These are phyloP conservation scores for Scrobipalpa costella DNA, from an alignment of 2,888 invertebrate genomes.

Conservation along the genomic window DNA sequence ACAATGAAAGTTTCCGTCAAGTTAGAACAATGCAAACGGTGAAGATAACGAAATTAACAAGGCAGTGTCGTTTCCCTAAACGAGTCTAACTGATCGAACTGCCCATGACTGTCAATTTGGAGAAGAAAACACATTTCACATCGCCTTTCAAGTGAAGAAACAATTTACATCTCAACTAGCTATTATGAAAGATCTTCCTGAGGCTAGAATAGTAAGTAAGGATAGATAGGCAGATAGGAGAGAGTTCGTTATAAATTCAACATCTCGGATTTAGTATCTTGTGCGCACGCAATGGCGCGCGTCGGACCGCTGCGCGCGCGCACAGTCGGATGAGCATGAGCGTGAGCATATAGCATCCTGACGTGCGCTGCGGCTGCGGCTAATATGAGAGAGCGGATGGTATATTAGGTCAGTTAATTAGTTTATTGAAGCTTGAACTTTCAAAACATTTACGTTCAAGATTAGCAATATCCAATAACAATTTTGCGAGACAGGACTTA, in stretches of 20 bases:
- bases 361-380: slow-evolving; percentile 25
- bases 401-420: slow-evolving; percentile 23
- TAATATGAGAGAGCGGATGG: slow-evolving; percentile 15
- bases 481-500: background rate
- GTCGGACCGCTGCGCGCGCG: slow-evolving; percentile 58
- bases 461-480: background rate
- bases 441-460: slow-evolving; percentile 12
- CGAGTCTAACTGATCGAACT: slow-evolving; percentile 12
- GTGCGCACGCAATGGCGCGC: slow-evolving; percentile 60
- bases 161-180: background rate
- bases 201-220: slow-evolving; percentile 1
- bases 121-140: slow-evolving; percentile 3
- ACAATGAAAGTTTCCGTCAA: slow-evolving; percentile 8
- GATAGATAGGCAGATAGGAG: slow-evolving; percentile 23
- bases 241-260: slow-evolving; percentile 38
- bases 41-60: slow-evolving; percentile 14
- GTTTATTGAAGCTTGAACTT: slow-evolving; percentile 18
- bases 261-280: slow-evolving; percentile 44
- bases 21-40: slow-evolving; percentile 5
- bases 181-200: background rate
- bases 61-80: background rate
- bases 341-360: slow-evolving; percentile 24
- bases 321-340: slow-evolving; percentile 58
- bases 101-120: slow-evolving; percentile 6
- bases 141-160: slow-evolving; percentile 1